Conservation (phyloP, 1,140 invertebrate genomes). For the Meteorus sp. region DNA sequence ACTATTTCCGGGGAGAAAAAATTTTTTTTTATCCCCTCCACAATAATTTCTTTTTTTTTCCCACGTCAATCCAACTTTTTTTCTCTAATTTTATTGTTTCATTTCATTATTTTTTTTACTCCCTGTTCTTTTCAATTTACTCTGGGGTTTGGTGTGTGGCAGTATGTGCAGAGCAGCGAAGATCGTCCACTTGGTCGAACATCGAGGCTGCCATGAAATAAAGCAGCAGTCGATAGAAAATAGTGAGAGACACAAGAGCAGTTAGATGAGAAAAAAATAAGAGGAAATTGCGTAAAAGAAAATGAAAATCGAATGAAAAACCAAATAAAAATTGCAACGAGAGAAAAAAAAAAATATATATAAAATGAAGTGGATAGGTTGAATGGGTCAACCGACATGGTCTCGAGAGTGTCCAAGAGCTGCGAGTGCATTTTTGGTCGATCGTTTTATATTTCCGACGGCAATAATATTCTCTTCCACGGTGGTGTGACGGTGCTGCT, state of each 20-base stretch:
- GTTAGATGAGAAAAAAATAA: conserved; percentile 6
- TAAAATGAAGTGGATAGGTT: conserved; percentile 14
- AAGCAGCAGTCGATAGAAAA: conserved; percentile 8
- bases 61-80: too few species aligned
- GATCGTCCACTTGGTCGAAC: conserved; percentile 11
- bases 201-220: conserved; percentile 11
- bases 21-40: too few species aligned
- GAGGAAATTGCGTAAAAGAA: background rate
- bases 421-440: conserved; percentile 19
- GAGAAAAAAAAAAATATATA: background rate
- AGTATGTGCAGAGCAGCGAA: background rate
- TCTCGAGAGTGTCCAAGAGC: conserved; percentile 18
- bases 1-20: conserved; percentile 6
- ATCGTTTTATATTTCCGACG: conserved; percentile 13
- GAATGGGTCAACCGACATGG: conserved; percentile 20
- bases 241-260: too few species aligned
- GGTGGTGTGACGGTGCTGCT: too few species aligned
- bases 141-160: background rate
- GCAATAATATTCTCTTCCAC: background rate
- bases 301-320: background rate
- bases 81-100: background rate
- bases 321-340: too few species aligned
- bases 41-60: too few species aligned
- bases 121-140: conserved; percentile 6
- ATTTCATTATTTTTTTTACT: too few species aligned